These are phyloP conservation scores for Chironomus tentans DNA, from an alignment of 2,888 invertebrate species.

Conservation along the genomic window DNA sequence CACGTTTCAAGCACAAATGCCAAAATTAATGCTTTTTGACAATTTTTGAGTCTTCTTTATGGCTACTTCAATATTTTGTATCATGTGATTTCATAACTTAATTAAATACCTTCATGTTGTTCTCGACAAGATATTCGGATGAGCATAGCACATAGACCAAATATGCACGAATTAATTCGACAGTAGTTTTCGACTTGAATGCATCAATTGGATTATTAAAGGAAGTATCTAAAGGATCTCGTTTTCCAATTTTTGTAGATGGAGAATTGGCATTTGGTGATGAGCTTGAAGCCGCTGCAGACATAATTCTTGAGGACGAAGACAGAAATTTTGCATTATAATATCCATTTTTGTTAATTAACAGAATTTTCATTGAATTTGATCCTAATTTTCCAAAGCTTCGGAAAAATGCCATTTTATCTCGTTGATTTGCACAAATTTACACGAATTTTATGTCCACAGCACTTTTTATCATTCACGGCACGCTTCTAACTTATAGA, in stretches of 20 bases:
- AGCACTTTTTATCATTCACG: background rate
- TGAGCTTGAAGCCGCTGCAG: background rate
- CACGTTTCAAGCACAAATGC: background rate
- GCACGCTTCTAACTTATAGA: background rate
- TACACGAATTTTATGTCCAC: background rate
- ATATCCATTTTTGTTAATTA: background rate
- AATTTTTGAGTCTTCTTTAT: too few species aligned
- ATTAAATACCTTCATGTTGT: constrained; percentile 73
- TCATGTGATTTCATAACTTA: background rate
- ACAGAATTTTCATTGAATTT: background rate
- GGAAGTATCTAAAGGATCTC: constrained; percentile 68
- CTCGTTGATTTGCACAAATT: background rate
- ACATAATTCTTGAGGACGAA: background rate
- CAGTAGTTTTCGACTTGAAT: constrained; percentile 91
- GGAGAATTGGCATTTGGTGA: background rate
- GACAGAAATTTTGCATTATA: background rate
- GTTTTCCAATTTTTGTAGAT: background rate
- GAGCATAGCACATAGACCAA: constrained; percentile 88
- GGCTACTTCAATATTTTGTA: background rate
- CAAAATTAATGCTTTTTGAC: too few species aligned
- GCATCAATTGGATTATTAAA: constrained; percentile 86
- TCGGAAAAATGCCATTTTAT: constrained; percentile 6
- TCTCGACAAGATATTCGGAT: constrained; percentile 75
- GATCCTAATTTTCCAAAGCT: constrained; percentile 13
- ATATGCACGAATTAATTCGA: constrained; percentile 82